Percentiles rank a stretch among this genome's conserved stretches.
Conservation (phyloP, 2,888 invertebrate genomes). For the Drosophila austrosaltans region DNA sequence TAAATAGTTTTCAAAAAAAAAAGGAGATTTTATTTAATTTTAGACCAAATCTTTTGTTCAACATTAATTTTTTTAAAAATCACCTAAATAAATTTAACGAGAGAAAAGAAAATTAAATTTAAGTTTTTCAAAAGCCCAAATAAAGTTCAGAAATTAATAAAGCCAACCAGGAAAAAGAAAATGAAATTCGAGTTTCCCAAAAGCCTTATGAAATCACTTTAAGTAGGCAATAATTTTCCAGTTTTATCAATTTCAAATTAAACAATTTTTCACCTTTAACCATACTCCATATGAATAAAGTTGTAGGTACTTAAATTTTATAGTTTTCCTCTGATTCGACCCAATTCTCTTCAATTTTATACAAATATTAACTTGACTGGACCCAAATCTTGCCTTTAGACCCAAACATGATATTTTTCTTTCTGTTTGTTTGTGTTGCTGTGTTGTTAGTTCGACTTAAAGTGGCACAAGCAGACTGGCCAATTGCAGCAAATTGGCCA, state of each 20-base stretch:
- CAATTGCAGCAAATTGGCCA: slow-evolving; percentile 76
- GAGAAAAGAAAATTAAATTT: too few species aligned
- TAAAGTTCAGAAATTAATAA: too few species aligned
- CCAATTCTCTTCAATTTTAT: slow-evolving; percentile 60
- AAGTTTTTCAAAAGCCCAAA: too few species aligned
- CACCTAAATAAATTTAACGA: too few species aligned
- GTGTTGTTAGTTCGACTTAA: slow-evolving; percentile 29
- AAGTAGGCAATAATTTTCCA: too few species aligned
- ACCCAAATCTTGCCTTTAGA: slow-evolving; percentile 57
- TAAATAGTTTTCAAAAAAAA: too few species aligned
- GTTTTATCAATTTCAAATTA: neutral
- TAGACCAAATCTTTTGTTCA: too few species aligned
- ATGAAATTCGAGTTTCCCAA: too few species aligned
- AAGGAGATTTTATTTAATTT: too few species aligned
- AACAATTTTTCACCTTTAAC: slow-evolving; percentile 23
- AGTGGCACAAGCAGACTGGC: slow-evolving; percentile 67
- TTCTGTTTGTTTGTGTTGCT: slow-evolving; percentile 5
- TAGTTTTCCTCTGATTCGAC: slow-evolving; percentile 31
- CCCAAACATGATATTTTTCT: slow-evolving; percentile 48
- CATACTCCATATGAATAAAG: neutral
- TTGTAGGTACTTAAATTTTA: slow-evolving; percentile 4
- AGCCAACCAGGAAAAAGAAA: too few species aligned
- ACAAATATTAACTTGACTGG: slow-evolving; percentile 70
- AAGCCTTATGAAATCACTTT: too few species aligned
- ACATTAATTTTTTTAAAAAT: too few species aligned